Evolutionary conservation across 2,113 vertebrate species (phyloP), one percentile per base, ranked within the genome.

Genomic region (Macquaria ambigua): DNA sequence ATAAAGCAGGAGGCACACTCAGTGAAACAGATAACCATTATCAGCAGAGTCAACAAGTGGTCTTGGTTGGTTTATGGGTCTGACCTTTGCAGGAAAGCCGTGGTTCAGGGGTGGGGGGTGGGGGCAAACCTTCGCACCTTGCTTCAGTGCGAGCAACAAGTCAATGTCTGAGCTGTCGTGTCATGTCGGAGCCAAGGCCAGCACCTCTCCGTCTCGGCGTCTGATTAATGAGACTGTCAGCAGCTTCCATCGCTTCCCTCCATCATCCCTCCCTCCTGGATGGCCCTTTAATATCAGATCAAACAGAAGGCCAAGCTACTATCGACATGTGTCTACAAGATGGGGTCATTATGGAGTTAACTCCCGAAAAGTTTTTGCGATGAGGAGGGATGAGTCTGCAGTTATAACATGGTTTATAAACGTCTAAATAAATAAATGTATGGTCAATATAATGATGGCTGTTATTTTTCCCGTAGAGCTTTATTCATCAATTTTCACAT

Each of bases 191-290:
- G 85, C 16, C 74, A 46, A 87, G 89, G 85, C 74, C 86, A 63
- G 18, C 82, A 72, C 53, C 78, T 69, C 64, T 78, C 79, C 5
- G 76, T 88, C 82, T 81, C 23, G 41, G 67, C 10, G 6, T 64
- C 28, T 87, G 90, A 92, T 90, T 92, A 87, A 94, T 80, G 80
- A 81, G 52, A 25, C 63, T 87, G 92, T 88, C 90, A 84, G 79
- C 64, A 16, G 87, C 77, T 25, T 69, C 68, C 80, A 77, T 77
- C 34, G 8, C 81, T 76, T 73, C 88, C 71, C 84, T 93, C 87
- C 81, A 90, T 91, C 92, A 90, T 85, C 61, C 55, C 55, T 67
- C 67, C 72, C 79, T 55, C 69, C 86, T 69, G 80, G 66, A 67
- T 14, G 71, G 41, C 58, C 69, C 69, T 84, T 84, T 89, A 86